Evolutionary conservation across 2,113 vertebrate genomes (phyloP).

Genomic region (Prunella fulvescens): DNA sequence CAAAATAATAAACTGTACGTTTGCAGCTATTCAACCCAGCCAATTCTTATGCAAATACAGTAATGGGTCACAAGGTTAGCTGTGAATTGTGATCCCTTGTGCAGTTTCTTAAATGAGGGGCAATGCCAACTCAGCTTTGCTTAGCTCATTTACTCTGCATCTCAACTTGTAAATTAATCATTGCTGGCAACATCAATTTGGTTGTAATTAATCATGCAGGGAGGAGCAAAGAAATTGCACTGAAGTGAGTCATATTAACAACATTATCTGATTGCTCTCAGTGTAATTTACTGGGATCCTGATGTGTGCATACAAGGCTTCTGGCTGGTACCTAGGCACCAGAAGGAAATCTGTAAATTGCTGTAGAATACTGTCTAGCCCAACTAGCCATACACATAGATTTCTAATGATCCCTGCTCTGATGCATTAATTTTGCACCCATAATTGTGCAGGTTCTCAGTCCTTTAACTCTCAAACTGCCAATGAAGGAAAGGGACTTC

Average conservation of each 20-base stretch:
- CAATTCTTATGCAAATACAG: slow-evolving; percentile 23
- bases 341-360: slow-evolving; percentile 8
- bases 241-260: slow-evolving; percentile 72
- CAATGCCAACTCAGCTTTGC: slow-evolving; percentile 70
- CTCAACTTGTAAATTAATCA: slow-evolving; percentile 79
- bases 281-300: slow-evolving; percentile 68
- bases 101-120: slow-evolving; percentile 61
- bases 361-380: neutral
- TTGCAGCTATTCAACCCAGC: neutral
- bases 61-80: neutral
- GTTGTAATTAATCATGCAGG: slow-evolving; percentile 77
- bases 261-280: slow-evolving; percentile 69
- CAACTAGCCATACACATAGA: neutral
- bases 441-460: neutral
- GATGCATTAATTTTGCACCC: neutral
- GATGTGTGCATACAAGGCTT: slow-evolving; percentile 53
- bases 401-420: neutral
- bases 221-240: slow-evolving; percentile 66
- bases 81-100: slow-evolving; percentile 49
- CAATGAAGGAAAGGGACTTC: neutral
- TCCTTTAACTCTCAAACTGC: neutral
- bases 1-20: slow-evolving; percentile 16
- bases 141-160: slow-evolving; percentile 73
- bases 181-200: slow-evolving; percentile 76
- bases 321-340: slow-evolving; percentile 12